phyloP scores from a whole-genome alignment of 2,888 invertebrate species.

The Abscondita cerata region DNA sequence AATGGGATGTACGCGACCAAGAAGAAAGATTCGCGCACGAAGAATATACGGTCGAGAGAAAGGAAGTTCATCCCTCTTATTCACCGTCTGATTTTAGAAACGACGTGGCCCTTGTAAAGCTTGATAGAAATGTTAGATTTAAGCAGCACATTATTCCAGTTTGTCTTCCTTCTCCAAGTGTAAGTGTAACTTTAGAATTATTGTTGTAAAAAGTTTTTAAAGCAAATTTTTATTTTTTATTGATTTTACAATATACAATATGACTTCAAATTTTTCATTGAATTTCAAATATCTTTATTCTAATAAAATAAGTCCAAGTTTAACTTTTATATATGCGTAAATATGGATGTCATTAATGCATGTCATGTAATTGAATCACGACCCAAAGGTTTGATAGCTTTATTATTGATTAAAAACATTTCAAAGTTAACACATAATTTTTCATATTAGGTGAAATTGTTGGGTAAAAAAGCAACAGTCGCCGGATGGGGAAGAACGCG shows the following conservation, averaged over 20 bases:
- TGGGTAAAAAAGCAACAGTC: constrained; percentile 89
- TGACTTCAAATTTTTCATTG: no score
- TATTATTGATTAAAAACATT: no score
- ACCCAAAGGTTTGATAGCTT: no score
- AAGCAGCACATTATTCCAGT: constrained; percentile 94
- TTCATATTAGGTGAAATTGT: constrained; percentile 70
- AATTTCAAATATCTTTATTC: no score
- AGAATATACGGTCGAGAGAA: constrained; percentile 86
- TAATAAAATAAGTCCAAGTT: no score
- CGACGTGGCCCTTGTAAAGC: constrained; percentile 83
- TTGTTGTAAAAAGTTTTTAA: no score
- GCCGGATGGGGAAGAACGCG: constrained; percentile 93
- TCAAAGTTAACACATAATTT: no score
- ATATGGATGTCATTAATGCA: no score
- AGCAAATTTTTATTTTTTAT: no score
- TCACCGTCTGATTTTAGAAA: constrained; percentile 92
- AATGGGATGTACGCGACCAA: constrained; percentile 90
- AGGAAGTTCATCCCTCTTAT: constrained; percentile 90
- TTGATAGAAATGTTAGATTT: constrained; percentile 82
- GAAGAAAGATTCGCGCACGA: constrained; percentile 85
- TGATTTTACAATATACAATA: no score
- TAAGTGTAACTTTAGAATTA: constrained; percentile 35
- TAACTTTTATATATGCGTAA: no score
- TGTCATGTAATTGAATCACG: no score
- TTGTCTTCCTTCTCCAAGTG: constrained; percentile 80